Base-by-base conservation (phyloP, 2,113 vertebrate species). In the Leptobrachium leishanense region DNA sequence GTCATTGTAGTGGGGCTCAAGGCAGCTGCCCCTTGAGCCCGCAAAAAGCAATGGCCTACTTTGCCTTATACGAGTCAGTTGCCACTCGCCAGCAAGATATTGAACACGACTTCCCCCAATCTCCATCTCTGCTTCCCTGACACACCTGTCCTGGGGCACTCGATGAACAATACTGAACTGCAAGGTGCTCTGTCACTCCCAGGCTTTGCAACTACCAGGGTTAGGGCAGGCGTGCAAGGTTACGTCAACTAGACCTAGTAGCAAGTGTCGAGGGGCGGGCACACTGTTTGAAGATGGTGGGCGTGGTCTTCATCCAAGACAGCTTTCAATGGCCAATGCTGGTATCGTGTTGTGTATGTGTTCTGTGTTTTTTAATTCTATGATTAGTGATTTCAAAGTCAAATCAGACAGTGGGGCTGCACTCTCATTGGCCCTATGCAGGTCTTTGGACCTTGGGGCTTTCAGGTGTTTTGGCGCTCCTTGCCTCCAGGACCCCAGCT, bases 31-130 rank as follows among this genome's bases (percentile, higher is more conserved):
- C n/a, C n/a, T n/a, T n/a, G n/a, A n/a, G n/a, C n/a, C n/a, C n/a
- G n/a, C n/a, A n/a, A n/a, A n/a, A n/a, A n/a, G n/a, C n/a, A n/a
- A n/a, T n/a, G n/a, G n/a, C n/a, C n/a, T n/a, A n/a, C n/a, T n/a
- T n/a, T n/a, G n/a, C n/a, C n/a, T n/a, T n/a, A n/a, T n/a, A n/a
- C n/a, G n/a, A n/a, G n/a, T n/a, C n/a, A n/a, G n/a, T n/a, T n/a
- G n/a, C n/a, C n/a, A n/a, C n/a, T n/a, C n/a, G n/a, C n/a, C n/a
- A n/a, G n/a, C n/a, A n/a, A n/a, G n/a, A n/a, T n/a, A n/a, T 94
- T 98, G 93, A 98, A 97, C 82, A 94, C 93, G 46, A 85, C 68
- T 88, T 93, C 92, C 81, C 20, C 92, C 84, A 88, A 90, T 65
- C 86, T 96, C 95, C 97, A 97, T 98, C 90, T 92, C 95, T 84